phyloP scores from a whole-genome alignment of 2,113 vertebrate species.

The Anarrhichthys ocellatus region DNA sequence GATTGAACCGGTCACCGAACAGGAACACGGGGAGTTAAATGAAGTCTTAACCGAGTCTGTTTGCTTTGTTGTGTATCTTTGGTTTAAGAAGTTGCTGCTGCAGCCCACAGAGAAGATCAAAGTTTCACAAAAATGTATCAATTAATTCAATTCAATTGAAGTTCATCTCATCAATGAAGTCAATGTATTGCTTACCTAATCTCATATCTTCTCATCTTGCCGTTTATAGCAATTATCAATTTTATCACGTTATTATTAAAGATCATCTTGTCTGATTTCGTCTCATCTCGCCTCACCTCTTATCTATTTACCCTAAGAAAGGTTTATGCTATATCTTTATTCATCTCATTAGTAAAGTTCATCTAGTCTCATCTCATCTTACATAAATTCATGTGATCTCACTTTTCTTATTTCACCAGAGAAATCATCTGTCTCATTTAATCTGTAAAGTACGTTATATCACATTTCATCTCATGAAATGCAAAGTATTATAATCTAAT shows the following conservation, averaged over 20 bases:
- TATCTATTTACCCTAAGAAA: not conserved
- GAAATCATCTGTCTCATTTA: not conserved
- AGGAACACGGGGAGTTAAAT: slow-evolving; percentile 36
- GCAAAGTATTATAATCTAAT: not conserved
- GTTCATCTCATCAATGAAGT: too few relatives aligned
- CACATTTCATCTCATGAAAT: not conserved
- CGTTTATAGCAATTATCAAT: not conserved
- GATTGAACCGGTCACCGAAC: slow-evolving; percentile 50
- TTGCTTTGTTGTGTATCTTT: slow-evolving; percentile 30
- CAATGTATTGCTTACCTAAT: not conserved
- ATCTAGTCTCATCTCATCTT: not conserved
- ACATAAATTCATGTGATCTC: not conserved
- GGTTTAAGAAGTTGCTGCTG: slow-evolving; percentile 4
- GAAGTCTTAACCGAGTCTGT: slow-evolving; percentile 1
- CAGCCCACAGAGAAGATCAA: slow-evolving; percentile 1
- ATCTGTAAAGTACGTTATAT: not conserved
- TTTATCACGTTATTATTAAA: not conserved
- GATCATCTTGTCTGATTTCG: not conserved
- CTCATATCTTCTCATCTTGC: not conserved
- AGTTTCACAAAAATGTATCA: not conserved
- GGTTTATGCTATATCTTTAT: not conserved
- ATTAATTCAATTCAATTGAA: not conserved
- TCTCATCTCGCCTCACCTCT: not conserved
- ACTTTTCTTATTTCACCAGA: not conserved
- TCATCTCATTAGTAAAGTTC: not conserved